A percentile compares a stretch with the other conserved stretches of the same genome.
Evolutionary conservation across 2,797 vertebrate genomes (phyloP).

Genomic region (Taenioides sp.): DNA sequence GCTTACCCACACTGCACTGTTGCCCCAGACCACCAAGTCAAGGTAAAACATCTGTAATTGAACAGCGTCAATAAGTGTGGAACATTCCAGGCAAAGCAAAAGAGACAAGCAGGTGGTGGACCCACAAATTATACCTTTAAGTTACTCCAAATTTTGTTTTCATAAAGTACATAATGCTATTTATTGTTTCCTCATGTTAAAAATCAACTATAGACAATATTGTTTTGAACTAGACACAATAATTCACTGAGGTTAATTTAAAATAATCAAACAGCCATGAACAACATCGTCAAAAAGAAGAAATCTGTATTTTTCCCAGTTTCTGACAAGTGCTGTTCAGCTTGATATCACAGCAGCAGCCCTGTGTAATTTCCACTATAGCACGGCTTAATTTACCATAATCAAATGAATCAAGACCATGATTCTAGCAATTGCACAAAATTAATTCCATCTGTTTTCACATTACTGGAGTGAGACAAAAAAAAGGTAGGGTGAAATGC

Average conservation of each 20-base stretch:
- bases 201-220: background rate
- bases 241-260: background rate
- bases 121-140: no score
- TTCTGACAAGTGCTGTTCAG: slow-evolving; percentile 11
- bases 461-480: slow-evolving; percentile 24
- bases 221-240: background rate
- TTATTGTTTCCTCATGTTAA: background rate
- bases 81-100: no score
- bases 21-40: no score
- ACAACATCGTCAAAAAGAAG: background rate
- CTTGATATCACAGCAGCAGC: slow-evolving; percentile 26
- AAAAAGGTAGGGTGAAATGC: slow-evolving; percentile 9
- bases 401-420: slow-evolving; percentile 49
- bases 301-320: background rate
- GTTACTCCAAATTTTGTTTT: no score
- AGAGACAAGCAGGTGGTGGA: no score
- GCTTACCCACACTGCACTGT: no score
- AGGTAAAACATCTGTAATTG: no score
- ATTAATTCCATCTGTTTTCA: slow-evolving; percentile 53
- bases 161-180: no score
- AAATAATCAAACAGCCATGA: background rate
- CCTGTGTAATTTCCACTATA: slow-evolving; percentile 38
- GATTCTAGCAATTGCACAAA: slow-evolving; percentile 42
- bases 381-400: slow-evolving; percentile 45
- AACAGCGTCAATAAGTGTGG: no score